Evolutionary conservation across 1,140 invertebrate genomes (phyloP).

Genomic region (Drosophila orosa): DNA sequence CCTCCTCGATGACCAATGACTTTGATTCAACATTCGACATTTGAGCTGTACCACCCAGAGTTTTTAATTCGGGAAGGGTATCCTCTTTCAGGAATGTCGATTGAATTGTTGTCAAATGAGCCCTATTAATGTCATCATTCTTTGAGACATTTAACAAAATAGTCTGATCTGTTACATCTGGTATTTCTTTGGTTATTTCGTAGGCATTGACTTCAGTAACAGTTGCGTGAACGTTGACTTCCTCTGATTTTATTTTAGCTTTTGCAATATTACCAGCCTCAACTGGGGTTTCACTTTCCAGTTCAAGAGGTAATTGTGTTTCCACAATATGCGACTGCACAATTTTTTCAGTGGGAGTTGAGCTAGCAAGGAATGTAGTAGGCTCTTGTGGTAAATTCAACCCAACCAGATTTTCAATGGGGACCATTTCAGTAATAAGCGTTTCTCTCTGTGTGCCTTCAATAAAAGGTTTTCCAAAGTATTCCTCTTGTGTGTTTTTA

Average conservation of each 20-base stretch:
- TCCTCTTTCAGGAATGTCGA: conserved; percentile 60
- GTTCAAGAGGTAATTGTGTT: conserved; percentile 35
- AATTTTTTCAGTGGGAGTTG: conserved; percentile 4
- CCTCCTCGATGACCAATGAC: conserved; percentile 61
- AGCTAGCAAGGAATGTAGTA: neutral
- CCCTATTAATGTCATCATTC: conserved; percentile 18
- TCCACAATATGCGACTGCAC: conserved; percentile 27
- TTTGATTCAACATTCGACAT: conserved; percentile 33
- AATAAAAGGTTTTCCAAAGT: conserved; percentile 65
- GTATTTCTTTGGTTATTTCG: conserved; percentile 48
- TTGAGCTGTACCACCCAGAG: conserved; percentile 26
- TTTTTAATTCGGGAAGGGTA: conserved; percentile 15
- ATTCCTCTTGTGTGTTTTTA: neutral
- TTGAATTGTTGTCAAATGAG: conserved; percentile 54
- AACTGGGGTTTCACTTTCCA: conserved; percentile 14
- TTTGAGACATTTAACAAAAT: conserved; percentile 7
- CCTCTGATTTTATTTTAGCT: conserved; percentile 31
- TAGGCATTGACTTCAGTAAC: conserved; percentile 47
- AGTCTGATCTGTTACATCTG: neutral
- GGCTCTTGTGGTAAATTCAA: conserved; percentile 7
- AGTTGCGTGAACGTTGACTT: conserved; percentile 48
- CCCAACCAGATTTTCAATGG: conserved; percentile 52
- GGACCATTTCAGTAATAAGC: conserved; percentile 45
- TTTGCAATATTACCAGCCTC: neutral
- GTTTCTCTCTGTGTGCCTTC: conserved; percentile 62